Evolutionary conservation across 2,888 invertebrate genomes (phyloP).

Genomic region (Drosophila colorata): DNA sequence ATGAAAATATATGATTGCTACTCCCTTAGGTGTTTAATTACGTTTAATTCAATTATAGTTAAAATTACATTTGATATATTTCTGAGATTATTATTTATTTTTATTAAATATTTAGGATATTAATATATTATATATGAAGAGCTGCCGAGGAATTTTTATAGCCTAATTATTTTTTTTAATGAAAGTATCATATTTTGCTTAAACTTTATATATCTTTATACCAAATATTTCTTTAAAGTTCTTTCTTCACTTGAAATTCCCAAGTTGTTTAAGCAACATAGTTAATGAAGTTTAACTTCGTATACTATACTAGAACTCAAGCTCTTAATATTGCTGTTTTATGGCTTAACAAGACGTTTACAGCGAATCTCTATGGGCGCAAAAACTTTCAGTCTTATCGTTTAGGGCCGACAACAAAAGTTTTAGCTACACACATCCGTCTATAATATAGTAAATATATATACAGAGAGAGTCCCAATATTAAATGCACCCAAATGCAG

Average conservation of each 20-base stretch:
- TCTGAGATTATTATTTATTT: not conserved
- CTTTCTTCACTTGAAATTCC: not conserved
- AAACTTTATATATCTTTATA: not conserved
- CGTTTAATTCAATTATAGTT: not conserved
- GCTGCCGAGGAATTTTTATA: no score
- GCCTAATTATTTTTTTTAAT: not conserved
- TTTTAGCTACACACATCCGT: slow-evolving; percentile 22
- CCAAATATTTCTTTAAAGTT: not conserved
- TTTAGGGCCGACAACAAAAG: slow-evolving; percentile 29
- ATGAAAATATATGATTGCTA: not conserved
- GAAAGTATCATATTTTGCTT: no score
- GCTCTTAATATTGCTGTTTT: slow-evolving; percentile 2
- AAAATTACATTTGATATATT: not conserved
- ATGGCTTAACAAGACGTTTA: slow-evolving; percentile 6
- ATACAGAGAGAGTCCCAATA: slow-evolving; percentile 37
- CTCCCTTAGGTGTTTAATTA: no score
- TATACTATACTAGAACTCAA: not conserved
- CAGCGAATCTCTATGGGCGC: slow-evolving; percentile 4
- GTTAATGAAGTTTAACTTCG: not conserved
- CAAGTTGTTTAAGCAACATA: not conserved
- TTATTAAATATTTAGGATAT: not conserved
- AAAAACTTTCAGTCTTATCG: slow-evolving; percentile 48
- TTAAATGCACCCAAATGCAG: slow-evolving; percentile 61
- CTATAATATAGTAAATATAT: not conserved
- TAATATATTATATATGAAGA: no score